These are phyloP conservation scores for Diarsia dahlii DNA, from an alignment of 2,888 invertebrate genomes.

Conservation along the genomic window DNA sequence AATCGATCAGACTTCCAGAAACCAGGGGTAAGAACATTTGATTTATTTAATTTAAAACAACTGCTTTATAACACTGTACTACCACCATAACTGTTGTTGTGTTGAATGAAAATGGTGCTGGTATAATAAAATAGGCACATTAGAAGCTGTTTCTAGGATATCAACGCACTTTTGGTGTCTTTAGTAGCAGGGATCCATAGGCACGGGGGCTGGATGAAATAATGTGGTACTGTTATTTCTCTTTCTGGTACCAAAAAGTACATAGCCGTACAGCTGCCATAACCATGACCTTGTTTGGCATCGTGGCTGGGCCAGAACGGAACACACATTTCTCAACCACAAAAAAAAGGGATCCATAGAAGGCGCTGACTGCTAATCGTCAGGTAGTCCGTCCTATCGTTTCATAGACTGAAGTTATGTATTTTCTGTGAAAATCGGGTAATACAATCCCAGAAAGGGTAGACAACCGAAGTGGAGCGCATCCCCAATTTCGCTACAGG, in stretches of 20 bases:
- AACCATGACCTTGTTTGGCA: no score
- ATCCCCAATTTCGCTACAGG: no score
- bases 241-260: no score
- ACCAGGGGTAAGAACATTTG: slow-evolving; percentile 50
- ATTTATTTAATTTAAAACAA: slow-evolving; percentile 39
- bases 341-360: no score
- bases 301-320: no score
- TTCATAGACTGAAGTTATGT: background rate
- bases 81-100: background rate
- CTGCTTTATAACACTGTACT: slow-evolving; percentile 38
- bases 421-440: background rate
- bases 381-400: background rate
- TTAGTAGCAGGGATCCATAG: no score
- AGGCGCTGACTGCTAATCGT: background rate
- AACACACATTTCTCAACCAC: no score
- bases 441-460: background rate
- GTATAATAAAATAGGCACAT: no score
- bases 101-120: background rate
- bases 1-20: slow-evolving; percentile 53
- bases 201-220: no score
- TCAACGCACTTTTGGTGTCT: background rate
- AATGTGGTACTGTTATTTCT: no score
- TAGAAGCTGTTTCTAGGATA: background rate
- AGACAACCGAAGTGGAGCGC: background rate
- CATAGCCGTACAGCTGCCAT: no score